Evolutionary conservation across 2,113 vertebrate species (phyloP).

Genomic region (Trichomycterus rosablanca): DNA sequence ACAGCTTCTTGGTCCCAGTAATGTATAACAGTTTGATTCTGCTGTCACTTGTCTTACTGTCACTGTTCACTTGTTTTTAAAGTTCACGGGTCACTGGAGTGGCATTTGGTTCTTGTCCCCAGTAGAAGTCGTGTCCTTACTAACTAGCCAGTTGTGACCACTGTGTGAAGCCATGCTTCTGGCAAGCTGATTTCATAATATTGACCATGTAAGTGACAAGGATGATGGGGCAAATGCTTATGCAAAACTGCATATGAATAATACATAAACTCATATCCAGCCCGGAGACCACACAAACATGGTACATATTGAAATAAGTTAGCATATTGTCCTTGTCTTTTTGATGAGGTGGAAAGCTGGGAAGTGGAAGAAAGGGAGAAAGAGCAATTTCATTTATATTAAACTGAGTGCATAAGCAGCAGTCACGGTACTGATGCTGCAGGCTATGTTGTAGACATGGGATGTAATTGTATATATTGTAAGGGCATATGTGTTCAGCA

Average conservation of each 20-base stretch:
- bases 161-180: slow-evolving; percentile 58
- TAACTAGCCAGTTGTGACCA: slow-evolving; percentile 69
- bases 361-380: slow-evolving; percentile 2
- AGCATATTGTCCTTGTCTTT: slow-evolving; percentile 45
- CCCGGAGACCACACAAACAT: slow-evolving; percentile 58
- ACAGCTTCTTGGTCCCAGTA: slow-evolving; percentile 36
- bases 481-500: no score
- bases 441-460: no score
- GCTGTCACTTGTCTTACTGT: slow-evolving; percentile 60
- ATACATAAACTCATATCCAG: slow-evolving; percentile 62
- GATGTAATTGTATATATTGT: no score
- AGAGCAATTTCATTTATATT: neutral
- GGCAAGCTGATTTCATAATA: slow-evolving; percentile 64
- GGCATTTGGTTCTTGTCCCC: slow-evolving; percentile 63
- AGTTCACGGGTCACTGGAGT: slow-evolving; percentile 64
- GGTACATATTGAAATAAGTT: slow-evolving; percentile 54
- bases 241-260: slow-evolving; percentile 58
- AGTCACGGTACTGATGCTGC: no score
- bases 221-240: slow-evolving; percentile 59
- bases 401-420: no score
- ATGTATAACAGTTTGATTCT: slow-evolving; percentile 43
- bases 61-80: slow-evolving; percentile 61
- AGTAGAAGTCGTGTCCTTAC: slow-evolving; percentile 51
- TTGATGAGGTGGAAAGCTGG: slow-evolving; percentile 44
- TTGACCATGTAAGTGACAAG: slow-evolving; percentile 62